Evolutionary conservation across 2,797 vertebrate species (phyloP), one percentile per base, ranked within the genome.

Genomic region (Channallabes apus): DNA sequence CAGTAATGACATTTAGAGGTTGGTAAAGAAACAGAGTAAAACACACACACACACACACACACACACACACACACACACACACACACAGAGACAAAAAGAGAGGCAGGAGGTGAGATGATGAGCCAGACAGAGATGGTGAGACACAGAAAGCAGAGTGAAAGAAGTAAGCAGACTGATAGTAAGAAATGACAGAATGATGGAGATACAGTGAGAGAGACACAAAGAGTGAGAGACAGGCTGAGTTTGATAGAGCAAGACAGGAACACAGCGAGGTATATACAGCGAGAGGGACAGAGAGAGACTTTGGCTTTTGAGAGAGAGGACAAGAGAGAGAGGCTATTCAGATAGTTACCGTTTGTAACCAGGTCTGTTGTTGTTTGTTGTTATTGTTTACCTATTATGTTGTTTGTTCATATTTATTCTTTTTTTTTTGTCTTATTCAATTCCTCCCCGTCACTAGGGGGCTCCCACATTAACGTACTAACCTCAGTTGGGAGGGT

Each of bases 1-100:
- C 89, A 90, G 92, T 94, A 92, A 93, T 64, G 78, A 80, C 35
- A 80, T 38, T 46, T 65, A 15, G 27, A 58, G 29, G 80, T 51
- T 61, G 32, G 59, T 54, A 2, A 56, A 54, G 73, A 76, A 14
- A 14, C 38, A n/a, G 35, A 68, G 27, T 32, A 68, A 8, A 7
- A 1, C n/a, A 27, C 4, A 65, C 11, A 62, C 61, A n/a, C 61
- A 68, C 1, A 68, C 4, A 67, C n/a, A n/a, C n/a, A n/a, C n/a
- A n/a, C n/a, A n/a, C n/a, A n/a, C n/a, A n/a, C n/a, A n/a, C n/a
- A n/a, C n/a, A n/a, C n/a, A n/a, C n/a, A n/a, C n/a, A n/a, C n/a
- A n/a, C n/a, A n/a, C n/a, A n/a, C n/a, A n/a, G 11, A 64, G 24
- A 64, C 24, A 64, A 1, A 65, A 29, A 68, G 65, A 18, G 65